Evolutionary conservation across 2,797 vertebrate species (phyloP).

Genomic region (Amazonetta brasiliensis): DNA sequence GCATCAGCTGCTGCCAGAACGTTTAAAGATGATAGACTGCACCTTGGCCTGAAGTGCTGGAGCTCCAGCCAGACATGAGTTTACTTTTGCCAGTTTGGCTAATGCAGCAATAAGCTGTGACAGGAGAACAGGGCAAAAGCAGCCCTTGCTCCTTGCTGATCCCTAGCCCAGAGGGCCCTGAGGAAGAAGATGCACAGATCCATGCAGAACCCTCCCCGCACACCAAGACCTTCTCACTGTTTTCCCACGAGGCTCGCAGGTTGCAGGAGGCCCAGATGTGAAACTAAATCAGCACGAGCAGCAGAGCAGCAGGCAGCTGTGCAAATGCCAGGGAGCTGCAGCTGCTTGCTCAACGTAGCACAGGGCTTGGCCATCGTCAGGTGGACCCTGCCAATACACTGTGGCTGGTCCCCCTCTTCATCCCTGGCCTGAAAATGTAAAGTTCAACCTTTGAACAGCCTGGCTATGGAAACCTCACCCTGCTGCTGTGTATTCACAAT

Average conservation of each 20-base stretch:
- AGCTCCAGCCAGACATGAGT: not conserved
- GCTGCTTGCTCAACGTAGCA: not conserved
- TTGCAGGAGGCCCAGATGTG: not conserved
- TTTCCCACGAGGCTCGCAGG: accelerated
- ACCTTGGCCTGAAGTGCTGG: not conserved
- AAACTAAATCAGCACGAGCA: not conserved
- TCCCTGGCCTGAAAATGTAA: not conserved
- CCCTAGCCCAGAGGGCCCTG: accelerated
- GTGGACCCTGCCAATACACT: accelerated
- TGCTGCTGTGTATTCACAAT: not conserved
- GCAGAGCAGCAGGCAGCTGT: not conserved
- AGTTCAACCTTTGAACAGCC: not conserved
- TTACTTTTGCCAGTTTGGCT: not conserved
- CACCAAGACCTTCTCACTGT: accelerated
- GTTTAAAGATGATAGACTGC: not conserved
- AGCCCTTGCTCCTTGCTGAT: not conserved
- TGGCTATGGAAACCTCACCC: not conserved
- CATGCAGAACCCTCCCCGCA: not conserved
- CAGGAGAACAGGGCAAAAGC: not conserved
- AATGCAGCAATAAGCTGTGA: not conserved
- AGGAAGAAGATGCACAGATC: not conserved
- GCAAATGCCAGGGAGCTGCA: not conserved
- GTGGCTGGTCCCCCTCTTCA: not conserved
- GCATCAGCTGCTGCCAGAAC: not conserved
- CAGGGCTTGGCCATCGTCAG: not conserved